Base-by-base conservation (phyloP, 2,888 invertebrate genomes). In the Lochmaea crataegi region DNA sequence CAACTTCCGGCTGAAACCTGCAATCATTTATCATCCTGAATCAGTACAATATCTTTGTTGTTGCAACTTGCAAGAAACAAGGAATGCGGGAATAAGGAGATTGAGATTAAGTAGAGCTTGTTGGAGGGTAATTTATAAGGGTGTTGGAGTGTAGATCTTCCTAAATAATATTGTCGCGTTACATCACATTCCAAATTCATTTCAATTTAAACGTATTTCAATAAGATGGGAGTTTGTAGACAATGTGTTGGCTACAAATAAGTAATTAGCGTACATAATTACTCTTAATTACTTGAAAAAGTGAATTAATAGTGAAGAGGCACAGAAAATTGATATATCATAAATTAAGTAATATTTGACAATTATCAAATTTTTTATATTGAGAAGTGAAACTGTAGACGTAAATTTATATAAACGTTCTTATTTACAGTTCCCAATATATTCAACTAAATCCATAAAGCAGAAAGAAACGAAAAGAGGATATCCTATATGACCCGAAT, bases 91-190 rank as follows among this genome's bases (percentile, higher is more conserved):
- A 57, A 42, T n/a, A 14, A 18, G 42, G n/a, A 57, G 42, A 64
- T 45, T 56, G 22, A 42, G 66, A 57, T 66, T 66, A 65, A 65
- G n/a, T 51, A 57, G 41, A 41, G 5, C 57, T 57, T 41, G 66
- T 42, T 57, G 66, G 16, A 66, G 41, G 56, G 41, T 66, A 66
- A 66, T 66, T 66, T 66, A 66, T 66, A 22, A n/a, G 56, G 66
- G 14, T 16, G 16, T 5, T 41, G 38, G 42, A 42, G 12, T 42
- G 41, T 16, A 45, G 48, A 51, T 66, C 38, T 57, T 41, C 38
- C 42, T 26, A 56, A 56, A 57, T 66, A 66, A 65, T 65, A 38
- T 65, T 65, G 65, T 65, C 65, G 4, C n/a, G 26, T 26, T 53
- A 10, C 53, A 26, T 10, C 51, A n/a, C 38, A 53, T 26, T 38